Conservation (phyloP, 2,797 vertebrate genomes). For the Ctenochaetus hawaiiensis region DNA sequence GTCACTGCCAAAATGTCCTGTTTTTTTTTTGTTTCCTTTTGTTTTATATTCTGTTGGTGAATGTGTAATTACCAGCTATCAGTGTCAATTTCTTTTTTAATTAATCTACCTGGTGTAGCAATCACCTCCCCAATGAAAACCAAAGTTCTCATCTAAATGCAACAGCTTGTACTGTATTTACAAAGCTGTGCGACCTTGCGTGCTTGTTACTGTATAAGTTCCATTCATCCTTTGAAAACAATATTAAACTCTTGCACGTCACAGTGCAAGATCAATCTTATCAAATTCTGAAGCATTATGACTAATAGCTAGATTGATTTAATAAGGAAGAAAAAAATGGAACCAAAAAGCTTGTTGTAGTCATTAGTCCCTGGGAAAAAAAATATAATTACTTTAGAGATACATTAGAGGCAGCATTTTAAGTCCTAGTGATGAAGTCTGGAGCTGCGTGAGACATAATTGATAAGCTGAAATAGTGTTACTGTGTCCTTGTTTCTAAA, state of each 20-base stretch:
- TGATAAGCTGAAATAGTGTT: slow-evolving; percentile 70
- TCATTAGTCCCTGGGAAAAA: slow-evolving; percentile 69
- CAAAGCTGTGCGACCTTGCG: slow-evolving; percentile 20
- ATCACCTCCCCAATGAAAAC: slow-evolving; percentile 32
- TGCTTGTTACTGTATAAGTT: slow-evolving; percentile 33
- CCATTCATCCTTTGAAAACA: slow-evolving; percentile 52
- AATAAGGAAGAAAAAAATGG: slow-evolving; percentile 52
- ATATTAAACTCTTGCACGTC: slow-evolving; percentile 44
- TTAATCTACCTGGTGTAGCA: slow-evolving; percentile 22
- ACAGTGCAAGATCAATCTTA: slow-evolving; percentile 58
- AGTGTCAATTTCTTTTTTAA: slow-evolving; percentile 21
- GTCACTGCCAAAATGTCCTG: too few species aligned
- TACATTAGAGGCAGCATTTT: slow-evolving; percentile 77
- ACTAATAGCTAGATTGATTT: slow-evolving; percentile 73
- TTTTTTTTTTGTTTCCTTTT: too few species aligned
- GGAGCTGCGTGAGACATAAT: slow-evolving; percentile 65
- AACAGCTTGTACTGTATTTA: slow-evolving; percentile 16
- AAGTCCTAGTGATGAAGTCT: slow-evolving; percentile 70
- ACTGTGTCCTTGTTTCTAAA: slow-evolving; percentile 58
- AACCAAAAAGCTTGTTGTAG: slow-evolving; percentile 69
- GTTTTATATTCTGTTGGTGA: too few species aligned
- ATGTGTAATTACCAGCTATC: slow-evolving; percentile 17
- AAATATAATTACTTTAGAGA: slow-evolving; percentile 78
- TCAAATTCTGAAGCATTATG: slow-evolving; percentile 71
- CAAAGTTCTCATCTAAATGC: slow-evolving; percentile 26